phyloP scores from a whole-genome alignment of 2,797 vertebrate genomes.

The Natrix natrix region DNA sequence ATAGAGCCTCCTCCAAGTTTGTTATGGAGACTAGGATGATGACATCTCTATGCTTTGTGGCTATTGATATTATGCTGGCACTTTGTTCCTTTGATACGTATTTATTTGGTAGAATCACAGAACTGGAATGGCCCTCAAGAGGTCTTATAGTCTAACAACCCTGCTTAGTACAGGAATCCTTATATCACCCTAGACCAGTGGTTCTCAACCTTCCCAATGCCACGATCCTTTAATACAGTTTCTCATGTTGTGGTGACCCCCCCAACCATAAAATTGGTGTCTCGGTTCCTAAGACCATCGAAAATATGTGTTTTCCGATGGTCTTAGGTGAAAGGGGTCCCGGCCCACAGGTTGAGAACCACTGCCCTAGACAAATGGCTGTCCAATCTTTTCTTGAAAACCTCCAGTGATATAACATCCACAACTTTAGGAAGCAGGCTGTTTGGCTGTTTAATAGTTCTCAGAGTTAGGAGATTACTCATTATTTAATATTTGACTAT shows the following conservation, averaged over 20 bases:
- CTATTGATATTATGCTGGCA: not conserved
- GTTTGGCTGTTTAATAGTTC: not conserved
- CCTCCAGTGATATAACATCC: not conserved
- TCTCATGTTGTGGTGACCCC: too few species aligned
- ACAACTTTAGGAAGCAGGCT: not conserved
- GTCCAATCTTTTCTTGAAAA: not conserved
- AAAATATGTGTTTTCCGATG: too few species aligned
- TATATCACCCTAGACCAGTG: not conserved
- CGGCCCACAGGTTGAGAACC: too few species aligned
- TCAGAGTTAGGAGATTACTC: not conserved
- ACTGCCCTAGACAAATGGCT: not conserved
- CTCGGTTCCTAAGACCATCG: too few species aligned
- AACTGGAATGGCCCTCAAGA: not conserved
- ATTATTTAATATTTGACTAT: not conserved
- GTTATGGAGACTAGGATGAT: not conserved
- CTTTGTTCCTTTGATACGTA: not conserved
- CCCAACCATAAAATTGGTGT: too few species aligned
- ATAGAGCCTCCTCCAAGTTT: not conserved
- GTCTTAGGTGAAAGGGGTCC: too few species aligned
- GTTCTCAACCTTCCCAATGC: too few species aligned
- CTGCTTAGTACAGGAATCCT: not conserved
- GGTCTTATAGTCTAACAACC: not conserved
- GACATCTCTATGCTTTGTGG: not conserved
- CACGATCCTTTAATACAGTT: too few species aligned
- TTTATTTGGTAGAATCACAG: not conserved